Evolutionary conservation across 2,113 vertebrate genomes (phyloP).

Genomic region (Zosterops japonicus): DNA sequence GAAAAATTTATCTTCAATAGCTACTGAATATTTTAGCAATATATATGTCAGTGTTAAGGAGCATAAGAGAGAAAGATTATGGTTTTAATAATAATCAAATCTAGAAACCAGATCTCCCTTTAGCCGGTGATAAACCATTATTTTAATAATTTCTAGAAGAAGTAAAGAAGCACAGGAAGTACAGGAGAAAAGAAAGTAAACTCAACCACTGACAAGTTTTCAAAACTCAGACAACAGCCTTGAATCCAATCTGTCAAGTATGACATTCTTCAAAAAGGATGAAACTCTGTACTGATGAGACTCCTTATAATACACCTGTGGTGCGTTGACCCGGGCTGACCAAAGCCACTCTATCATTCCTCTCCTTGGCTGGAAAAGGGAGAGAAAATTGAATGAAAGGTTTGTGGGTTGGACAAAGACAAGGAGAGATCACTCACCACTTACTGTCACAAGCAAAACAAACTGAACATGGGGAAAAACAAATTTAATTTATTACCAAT

Average conservation of each 20-base stretch:
- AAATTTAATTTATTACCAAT: background rate
- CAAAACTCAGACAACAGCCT: background rate
- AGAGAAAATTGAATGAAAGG: background rate
- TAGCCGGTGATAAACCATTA: background rate
- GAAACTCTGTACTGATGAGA: background rate
- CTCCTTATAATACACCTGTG: background rate
- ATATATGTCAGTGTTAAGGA: slow-evolving; percentile 7
- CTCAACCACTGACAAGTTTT: background rate
- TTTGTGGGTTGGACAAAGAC: background rate
- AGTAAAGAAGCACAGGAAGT: background rate
- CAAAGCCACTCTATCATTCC: background rate
- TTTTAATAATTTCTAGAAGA: background rate
- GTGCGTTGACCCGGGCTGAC: background rate
- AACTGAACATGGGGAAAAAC: background rate
- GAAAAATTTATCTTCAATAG: slow-evolving; percentile 29
- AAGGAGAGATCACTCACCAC: background rate
- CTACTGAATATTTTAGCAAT: slow-evolving; percentile 54
- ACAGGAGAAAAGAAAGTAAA: background rate
- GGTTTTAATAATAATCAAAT: slow-evolving; percentile 28
- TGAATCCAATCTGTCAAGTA: background rate
- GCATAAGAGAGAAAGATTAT: slow-evolving; percentile 4
- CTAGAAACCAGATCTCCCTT: slow-evolving; percentile 33
- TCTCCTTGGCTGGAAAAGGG: background rate
- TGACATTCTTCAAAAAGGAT: background rate
- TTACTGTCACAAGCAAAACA: background rate